Evolutionary conservation across 2,797 vertebrate species (phyloP).

Genomic region (Valencia hispanica): DNA sequence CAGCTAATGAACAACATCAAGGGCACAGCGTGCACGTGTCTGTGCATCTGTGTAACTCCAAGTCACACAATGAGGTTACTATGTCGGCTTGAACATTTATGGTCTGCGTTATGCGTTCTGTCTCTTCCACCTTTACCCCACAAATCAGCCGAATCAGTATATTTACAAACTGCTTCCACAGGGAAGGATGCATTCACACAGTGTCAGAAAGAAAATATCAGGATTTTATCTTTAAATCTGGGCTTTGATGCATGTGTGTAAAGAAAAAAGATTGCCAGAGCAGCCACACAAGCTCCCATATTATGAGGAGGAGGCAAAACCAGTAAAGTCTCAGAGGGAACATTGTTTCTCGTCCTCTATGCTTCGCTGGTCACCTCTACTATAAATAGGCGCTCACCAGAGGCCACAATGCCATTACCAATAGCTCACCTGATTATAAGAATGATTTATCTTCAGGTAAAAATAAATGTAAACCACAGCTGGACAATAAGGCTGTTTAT

Average conservation of each 20-base stretch:
- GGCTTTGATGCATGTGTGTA: background rate
- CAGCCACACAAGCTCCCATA: conserved; percentile 1
- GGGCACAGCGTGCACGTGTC: background rate
- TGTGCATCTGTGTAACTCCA: background rate
- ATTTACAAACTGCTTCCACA: conserved; percentile 21
- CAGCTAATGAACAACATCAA: conserved; percentile 36
- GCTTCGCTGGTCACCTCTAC: conserved; percentile 56
- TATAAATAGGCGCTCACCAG: conserved; percentile 55
- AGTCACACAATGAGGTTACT: background rate
- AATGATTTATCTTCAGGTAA: conserved; percentile 45
- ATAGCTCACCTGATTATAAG: conserved; percentile 45
- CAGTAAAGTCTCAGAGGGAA: conserved; percentile 32
- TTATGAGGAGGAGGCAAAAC: background rate
- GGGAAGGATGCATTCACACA: conserved; percentile 5
- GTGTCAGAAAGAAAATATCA: conserved; percentile 1
- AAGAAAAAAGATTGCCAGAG: background rate
- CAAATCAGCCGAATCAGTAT: conserved; percentile 12
- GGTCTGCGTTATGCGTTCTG: background rate
- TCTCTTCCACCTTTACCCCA: conserved; percentile 4
- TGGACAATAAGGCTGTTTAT: background rate
- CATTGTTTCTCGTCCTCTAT: conserved; percentile 49
- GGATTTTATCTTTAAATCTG: background rate
- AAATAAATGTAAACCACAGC: conserved; percentile 13
- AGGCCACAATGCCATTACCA: conserved; percentile 41
- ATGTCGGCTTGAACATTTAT: conserved; percentile 8